phyloP scores from a whole-genome alignment of 2,797 vertebrate genomes.

The Coluber constrictor region DNA sequence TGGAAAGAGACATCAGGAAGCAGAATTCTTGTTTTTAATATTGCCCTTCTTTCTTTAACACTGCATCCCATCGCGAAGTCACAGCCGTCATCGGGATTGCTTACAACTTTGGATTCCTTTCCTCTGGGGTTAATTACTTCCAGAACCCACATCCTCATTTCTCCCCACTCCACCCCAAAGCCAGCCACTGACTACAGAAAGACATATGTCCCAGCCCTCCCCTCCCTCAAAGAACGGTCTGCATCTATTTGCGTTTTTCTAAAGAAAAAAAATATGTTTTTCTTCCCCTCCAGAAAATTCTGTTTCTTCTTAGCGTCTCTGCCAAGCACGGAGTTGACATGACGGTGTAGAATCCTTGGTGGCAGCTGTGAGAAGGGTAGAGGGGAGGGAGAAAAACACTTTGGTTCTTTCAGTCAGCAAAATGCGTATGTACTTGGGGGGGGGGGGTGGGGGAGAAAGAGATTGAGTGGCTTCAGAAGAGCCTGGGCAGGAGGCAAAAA shows the following conservation, averaged over 20 bases:
- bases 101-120: neutral
- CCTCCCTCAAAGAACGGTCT: neutral
- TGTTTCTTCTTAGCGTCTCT: neutral
- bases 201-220: neutral
- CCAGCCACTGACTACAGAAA: neutral
- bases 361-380: neutral
- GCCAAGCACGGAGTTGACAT: neutral
- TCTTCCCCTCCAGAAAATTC: neutral
- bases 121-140: neutral
- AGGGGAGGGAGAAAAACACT: neutral
- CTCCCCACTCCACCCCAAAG: neutral
- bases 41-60: slow-evolving; percentile 40
- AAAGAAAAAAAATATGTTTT: neutral
- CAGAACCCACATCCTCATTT: neutral
- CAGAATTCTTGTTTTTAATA: slow-evolving; percentile 62
- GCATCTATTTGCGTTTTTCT: neutral
- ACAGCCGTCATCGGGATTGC: neutral
- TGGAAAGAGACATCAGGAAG: neutral
- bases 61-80: neutral
- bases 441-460: neutral
- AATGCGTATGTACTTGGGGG: neutral
- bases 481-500: neutral
- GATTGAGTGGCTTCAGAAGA: neutral
- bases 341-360: neutral
- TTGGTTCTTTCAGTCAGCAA: neutral